phyloP scores from a whole-genome alignment of 1,140 invertebrate species.

The Temnothorax curvispinosus region DNA sequence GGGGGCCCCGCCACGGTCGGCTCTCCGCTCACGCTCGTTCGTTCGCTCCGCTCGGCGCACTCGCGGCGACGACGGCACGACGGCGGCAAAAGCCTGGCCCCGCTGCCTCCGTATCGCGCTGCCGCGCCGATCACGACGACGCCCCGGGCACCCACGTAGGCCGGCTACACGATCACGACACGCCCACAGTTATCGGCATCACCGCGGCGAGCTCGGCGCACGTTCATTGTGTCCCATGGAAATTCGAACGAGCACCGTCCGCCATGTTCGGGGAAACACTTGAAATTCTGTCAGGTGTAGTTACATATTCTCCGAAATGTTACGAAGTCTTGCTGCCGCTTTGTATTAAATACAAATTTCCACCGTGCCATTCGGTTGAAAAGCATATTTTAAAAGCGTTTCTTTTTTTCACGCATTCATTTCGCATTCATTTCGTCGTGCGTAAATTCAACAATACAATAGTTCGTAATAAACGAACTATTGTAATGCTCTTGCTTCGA shows the following conservation, averaged over 20 bases:
- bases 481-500: no score
- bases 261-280: conserved; percentile 80
- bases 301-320: no score
- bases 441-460: no score
- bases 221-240: conserved; percentile 76
- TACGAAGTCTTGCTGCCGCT: no score
- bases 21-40: conserved; percentile 11
- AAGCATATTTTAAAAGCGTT: no score
- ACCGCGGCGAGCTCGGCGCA: conserved; percentile 69
- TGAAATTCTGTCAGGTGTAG: conserved; percentile 17
- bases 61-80: conserved; percentile 59
- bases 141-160: conserved; percentile 64
- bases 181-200: conserved; percentile 66
- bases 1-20: conserved; percentile 76
- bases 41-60: conserved; percentile 50
- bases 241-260: conserved; percentile 78
- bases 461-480: no score
- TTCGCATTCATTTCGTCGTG: no score
- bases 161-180: conserved; percentile 65
- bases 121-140: conserved; percentile 64
- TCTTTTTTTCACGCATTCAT: no score
- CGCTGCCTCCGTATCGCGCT: conserved; percentile 58
- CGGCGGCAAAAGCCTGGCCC: conserved; percentile 56
- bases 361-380: no score
- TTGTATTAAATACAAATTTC: no score